phyloP scores from a whole-genome alignment of 2,888 invertebrate species.

The Cantharis rustica region DNA sequence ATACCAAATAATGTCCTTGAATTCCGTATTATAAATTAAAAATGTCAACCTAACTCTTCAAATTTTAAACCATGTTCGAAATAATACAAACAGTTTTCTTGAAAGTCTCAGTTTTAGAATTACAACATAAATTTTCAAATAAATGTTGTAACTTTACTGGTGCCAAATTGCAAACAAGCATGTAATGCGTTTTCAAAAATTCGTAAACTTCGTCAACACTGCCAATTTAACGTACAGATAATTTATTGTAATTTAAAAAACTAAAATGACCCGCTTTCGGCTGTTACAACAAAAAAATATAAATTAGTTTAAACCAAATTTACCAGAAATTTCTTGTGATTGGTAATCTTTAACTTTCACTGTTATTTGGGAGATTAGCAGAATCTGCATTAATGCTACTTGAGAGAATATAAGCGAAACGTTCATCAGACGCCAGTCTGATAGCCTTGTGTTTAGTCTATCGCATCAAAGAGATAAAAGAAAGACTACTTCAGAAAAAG shows the following conservation, averaged over 20 bases:
- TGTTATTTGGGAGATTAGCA: background rate
- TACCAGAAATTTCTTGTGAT: background rate
- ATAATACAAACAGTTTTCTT: too few species aligned
- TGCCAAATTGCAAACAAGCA: too few species aligned
- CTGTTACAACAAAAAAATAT: background rate
- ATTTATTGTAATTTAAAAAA: background rate
- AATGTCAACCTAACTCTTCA: background rate
- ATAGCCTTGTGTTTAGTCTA: background rate
- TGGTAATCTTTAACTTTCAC: background rate
- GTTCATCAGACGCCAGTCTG: background rate
- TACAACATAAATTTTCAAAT: too few species aligned
- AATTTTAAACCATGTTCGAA: background rate
- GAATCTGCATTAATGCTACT: background rate
- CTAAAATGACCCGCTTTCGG: background rate
- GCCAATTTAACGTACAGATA: too few species aligned
- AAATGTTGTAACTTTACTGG: too few species aligned
- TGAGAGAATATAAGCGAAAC: background rate
- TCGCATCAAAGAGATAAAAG: background rate
- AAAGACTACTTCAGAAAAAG: background rate
- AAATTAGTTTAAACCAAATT: background rate
- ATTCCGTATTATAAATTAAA: background rate
- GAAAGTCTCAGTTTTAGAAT: background rate
- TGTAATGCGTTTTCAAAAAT: background rate
- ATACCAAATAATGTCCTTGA: background rate
- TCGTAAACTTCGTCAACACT: background rate